These are phyloP conservation scores for Rhyzopertha dominica DNA, from an alignment of 1,140 invertebrate genomes.

Conservation along the genomic window DNA sequence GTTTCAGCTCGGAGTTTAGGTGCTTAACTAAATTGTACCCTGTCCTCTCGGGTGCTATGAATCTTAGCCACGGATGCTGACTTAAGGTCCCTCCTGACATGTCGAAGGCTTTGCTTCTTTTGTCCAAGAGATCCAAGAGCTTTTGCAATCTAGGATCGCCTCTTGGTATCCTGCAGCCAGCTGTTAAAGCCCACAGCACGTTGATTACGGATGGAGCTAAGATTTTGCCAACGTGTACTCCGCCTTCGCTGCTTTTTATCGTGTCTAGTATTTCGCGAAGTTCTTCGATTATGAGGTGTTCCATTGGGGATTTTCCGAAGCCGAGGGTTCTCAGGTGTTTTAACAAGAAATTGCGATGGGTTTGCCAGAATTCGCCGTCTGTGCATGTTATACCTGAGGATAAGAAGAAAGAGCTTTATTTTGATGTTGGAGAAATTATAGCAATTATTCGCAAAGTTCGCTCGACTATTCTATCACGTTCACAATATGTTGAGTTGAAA, in stretches of 20 bases:
- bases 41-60: conserved; percentile 58
- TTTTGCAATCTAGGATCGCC: conserved; percentile 51
- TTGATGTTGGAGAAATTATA: too few relatives aligned
- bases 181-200: conserved; percentile 66
- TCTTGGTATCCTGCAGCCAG: conserved; percentile 53
- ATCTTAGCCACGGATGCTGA: conserved; percentile 65
- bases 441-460: too few relatives aligned
- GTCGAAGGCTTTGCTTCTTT: conserved; percentile 60
- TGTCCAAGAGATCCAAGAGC: conserved; percentile 58
- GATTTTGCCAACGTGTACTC: conserved; percentile 45
- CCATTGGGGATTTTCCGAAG: conserved; percentile 68
- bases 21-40: conserved; percentile 63
- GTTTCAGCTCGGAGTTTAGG: conserved; percentile 57
- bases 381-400: conserved; percentile 65
- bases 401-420: too few relatives aligned
- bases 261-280: conserved; percentile 48
- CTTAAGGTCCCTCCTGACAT: conserved; percentile 64
- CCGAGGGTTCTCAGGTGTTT: conserved; percentile 66
- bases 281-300: conserved; percentile 64
- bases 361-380: conserved; percentile 69
- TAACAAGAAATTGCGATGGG: conserved; percentile 68
- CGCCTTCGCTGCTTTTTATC: conserved; percentile 42
- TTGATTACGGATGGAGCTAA: conserved; percentile 64
- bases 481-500: too few relatives aligned
- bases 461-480: too few relatives aligned